Percentiles rank a stretch among this genome's conserved stretches.
These are phyloP conservation scores for Paramuricea clavata DNA, from an alignment of 92 coral and sea anemone genomes.

Conservation along the genomic window DNA sequence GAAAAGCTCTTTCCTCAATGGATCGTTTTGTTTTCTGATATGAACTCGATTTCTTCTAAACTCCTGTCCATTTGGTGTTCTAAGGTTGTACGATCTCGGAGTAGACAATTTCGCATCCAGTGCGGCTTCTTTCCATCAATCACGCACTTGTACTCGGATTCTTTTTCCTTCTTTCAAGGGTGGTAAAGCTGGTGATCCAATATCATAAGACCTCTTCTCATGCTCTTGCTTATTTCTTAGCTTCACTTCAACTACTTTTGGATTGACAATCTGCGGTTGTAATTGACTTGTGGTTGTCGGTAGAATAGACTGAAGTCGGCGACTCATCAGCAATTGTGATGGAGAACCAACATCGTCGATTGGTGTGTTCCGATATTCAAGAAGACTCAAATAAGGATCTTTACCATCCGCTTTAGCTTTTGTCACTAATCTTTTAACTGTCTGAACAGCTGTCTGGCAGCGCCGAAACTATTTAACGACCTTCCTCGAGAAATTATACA, in stretches of 20 bases:
- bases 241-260: neutral
- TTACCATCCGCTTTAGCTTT: too few species aligned
- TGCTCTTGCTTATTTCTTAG: slow-evolving; percentile 36
- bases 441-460: too few species aligned
- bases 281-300: too few species aligned
- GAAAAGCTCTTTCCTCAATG: neutral
- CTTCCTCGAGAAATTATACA: slow-evolving; percentile 6
- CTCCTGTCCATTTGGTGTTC: slow-evolving; percentile 44
- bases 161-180: slow-evolving; percentile 48
- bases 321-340: too few species aligned
- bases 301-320: too few species aligned
- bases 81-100: slow-evolving; percentile 63
- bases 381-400: too few species aligned
- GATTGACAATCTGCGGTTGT: too few species aligned
- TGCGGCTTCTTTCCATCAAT: slow-evolving; percentile 60
- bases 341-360: too few species aligned
- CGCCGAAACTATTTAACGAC: neutral
- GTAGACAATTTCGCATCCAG: slow-evolving; percentile 24
- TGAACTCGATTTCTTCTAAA: slow-evolving; percentile 55
- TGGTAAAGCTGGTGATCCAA: slow-evolving; percentile 43
- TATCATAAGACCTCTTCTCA: slow-evolving; percentile 50
- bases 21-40: slow-evolving; percentile 13
- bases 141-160: slow-evolving; percentile 35
- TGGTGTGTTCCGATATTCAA: too few species aligned
- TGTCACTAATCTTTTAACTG: too few species aligned